Conservation (phyloP, 2,797 vertebrate genomes). For the Fringilla coelebs region DNA sequence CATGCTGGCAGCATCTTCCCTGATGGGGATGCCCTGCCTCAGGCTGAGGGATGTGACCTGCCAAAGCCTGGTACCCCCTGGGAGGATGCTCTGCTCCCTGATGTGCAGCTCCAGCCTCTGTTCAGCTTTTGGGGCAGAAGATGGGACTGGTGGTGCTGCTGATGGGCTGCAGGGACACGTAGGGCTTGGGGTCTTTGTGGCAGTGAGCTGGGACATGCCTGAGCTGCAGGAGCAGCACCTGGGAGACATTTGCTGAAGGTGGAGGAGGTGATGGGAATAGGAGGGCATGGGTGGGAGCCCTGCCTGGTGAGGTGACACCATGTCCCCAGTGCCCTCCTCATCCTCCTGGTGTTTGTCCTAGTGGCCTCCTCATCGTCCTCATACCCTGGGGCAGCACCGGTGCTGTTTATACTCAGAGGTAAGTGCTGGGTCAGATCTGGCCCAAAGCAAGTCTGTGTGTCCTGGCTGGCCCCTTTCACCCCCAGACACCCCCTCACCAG, state of each 20-base stretch:
- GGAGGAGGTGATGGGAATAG: neutral
- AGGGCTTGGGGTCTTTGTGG: neutral
- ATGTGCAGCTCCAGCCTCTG: neutral
- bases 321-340: neutral
- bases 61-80: neutral
- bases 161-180: neutral
- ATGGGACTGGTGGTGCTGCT: neutral
- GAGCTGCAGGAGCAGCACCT: neutral
- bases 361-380: neutral
- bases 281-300: neutral
- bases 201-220: neutral
- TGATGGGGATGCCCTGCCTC: rapidly evolving
- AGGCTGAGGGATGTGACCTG: neutral
- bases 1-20: neutral
- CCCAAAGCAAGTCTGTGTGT: neutral
- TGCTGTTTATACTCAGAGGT: neutral
- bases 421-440: neutral
- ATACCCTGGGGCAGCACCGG: neutral
- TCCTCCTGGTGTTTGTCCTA: rapidly evolving
- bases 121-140: neutral
- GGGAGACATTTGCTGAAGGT: neutral
- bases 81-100: neutral
- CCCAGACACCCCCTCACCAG: neutral
- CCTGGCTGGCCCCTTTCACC: neutral
- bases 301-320: neutral